Evolutionary conservation across 1,140 invertebrate species (phyloP).

Genomic region (Drosophila sturtevanti): DNA sequence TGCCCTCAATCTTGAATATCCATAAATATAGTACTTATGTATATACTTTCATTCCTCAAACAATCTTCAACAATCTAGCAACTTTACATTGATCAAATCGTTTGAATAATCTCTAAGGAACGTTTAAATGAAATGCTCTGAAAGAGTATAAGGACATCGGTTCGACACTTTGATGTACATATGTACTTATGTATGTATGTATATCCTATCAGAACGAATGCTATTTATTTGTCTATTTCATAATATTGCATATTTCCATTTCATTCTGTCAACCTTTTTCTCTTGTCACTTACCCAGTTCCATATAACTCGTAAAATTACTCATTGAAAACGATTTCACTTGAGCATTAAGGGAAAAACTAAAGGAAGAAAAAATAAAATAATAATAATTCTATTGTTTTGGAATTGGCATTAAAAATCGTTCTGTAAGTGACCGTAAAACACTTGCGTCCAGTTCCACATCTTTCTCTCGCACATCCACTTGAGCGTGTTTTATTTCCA

Average conservation of each 20-base stretch:
- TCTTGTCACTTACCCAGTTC: conserved; percentile 41
- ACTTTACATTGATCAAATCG: too few species aligned
- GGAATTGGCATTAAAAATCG: conserved; percentile 76
- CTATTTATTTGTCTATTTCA: background rate
- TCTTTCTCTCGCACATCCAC: conserved; percentile 40
- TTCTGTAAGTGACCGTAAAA: conserved; percentile 74
- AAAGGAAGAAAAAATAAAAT: conserved; percentile 31
- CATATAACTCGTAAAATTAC: conserved; percentile 77
- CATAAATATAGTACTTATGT: too few species aligned
- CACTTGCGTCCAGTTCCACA: conserved; percentile 59
- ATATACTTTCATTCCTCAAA: too few species aligned
- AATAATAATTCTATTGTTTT: conserved; percentile 69
- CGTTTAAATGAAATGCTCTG: too few species aligned
- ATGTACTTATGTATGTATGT: too few species aligned
- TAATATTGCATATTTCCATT: background rate
- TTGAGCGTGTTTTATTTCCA: conserved; percentile 80
- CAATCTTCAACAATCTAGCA: too few species aligned
- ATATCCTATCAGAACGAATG: too few species aligned
- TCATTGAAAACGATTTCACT: conserved; percentile 58
- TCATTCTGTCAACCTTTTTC: background rate
- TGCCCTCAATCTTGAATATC: too few species aligned
- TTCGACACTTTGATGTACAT: too few species aligned
- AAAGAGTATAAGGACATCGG: too few species aligned
- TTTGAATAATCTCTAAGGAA: too few species aligned
- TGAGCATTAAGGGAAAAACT: conserved; percentile 16